These are phyloP conservation scores for Sorex araneus DNA, from an alignment of 2,113 vertebrate genomes.

Conservation along the genomic window DNA sequence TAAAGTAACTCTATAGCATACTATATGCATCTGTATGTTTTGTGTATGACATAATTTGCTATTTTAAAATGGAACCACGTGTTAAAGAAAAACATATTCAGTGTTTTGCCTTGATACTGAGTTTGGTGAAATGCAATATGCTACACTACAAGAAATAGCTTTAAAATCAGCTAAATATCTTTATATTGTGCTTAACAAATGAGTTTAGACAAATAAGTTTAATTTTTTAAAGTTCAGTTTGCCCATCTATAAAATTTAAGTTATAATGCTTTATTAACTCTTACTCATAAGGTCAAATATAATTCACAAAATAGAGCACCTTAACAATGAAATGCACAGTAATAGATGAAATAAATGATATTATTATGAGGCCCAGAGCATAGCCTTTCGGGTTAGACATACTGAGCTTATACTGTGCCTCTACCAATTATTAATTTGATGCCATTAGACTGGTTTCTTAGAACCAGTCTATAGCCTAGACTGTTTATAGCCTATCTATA, in stretches of 20 bases:
- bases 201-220: background rate
- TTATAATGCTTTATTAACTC: background rate
- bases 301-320: background rate
- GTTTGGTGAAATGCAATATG: background rate
- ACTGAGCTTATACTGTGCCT: background rate
- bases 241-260: background rate
- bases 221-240: background rate
- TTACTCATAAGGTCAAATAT: slow-evolving; percentile 18
- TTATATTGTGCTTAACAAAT: background rate
- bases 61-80: slow-evolving; percentile 1
- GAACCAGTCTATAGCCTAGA: background rate
- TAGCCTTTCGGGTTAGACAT: background rate
- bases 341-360: background rate
- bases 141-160: background rate
- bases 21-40: background rate
- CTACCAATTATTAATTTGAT: background rate
- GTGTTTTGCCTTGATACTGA: background rate
- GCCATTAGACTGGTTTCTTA: background rate
- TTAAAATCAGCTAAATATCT: background rate
- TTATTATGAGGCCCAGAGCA: background rate
- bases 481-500: background rate
- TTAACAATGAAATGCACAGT: background rate
- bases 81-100: background rate
- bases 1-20: slow-evolving; percentile 40
- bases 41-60: slow-evolving; percentile 8